These are phyloP conservation scores for Coreoperca whiteheadi DNA, from an alignment of 2,113 vertebrate species.

Conservation along the genomic window DNA sequence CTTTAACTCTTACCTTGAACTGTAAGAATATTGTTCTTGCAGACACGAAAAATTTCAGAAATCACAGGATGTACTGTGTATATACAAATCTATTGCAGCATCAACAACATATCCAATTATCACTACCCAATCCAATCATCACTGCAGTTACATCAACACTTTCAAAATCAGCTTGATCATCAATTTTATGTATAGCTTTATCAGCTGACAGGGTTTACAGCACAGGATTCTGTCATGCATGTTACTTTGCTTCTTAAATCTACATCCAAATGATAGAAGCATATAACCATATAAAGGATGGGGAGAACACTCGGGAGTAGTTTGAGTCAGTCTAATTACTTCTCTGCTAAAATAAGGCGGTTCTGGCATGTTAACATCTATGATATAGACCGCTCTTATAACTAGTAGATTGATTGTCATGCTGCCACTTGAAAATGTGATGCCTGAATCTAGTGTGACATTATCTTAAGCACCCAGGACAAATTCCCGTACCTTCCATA, in stretches of 20 bases:
- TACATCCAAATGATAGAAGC: not conserved
- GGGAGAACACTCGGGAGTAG: not conserved
- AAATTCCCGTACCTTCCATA: not conserved
- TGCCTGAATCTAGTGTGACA: not conserved
- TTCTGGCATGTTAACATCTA: not conserved
- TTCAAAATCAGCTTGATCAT: not conserved
- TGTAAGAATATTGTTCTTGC: not conserved
- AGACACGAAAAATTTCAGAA: slow-evolving; percentile 1
- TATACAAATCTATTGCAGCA: not conserved
- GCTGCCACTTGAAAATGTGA: not conserved
- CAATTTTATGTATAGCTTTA: slow-evolving; percentile 10
- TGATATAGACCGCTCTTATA: not conserved
- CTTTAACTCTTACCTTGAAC: not conserved
- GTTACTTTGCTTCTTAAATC: not conserved
- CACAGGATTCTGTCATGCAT: not conserved
- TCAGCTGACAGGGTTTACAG: not conserved
- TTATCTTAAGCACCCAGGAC: not conserved
- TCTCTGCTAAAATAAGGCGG: not conserved
- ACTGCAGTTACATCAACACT: not conserved
- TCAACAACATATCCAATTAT: slow-evolving; percentile 13
- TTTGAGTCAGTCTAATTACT: not conserved
- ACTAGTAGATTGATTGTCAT: not conserved
- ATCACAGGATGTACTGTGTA: not conserved
- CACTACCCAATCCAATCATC: not conserved
- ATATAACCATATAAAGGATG: not conserved